Evolutionary conservation across 30 jellyfish, hydroid and myxozoan genomes (phyloP).

Genomic region (Chironex yamaguchii): DNA sequence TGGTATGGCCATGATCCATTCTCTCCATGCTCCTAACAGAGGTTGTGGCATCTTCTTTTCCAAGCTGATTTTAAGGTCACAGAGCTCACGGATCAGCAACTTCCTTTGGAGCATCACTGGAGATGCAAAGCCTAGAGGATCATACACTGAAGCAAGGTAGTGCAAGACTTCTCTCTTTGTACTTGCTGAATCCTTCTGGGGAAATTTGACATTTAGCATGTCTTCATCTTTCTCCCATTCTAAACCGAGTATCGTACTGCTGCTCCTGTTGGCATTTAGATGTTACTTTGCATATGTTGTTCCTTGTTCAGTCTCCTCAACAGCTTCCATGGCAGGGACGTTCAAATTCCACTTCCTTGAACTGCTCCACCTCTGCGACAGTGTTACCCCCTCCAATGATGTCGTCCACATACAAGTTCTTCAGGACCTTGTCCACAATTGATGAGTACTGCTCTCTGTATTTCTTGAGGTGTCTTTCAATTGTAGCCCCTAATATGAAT

Average conservation of each 20-base stretch:
- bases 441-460: constrained; percentile 31
- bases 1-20: too few relatives aligned
- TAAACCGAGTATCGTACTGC: constrained; percentile 30
- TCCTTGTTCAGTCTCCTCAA: neutral
- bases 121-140: too few relatives aligned
- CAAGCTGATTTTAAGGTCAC: too few relatives aligned
- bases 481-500: constrained; percentile 62
- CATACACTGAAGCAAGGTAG: too few relatives aligned
- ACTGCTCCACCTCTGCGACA: constrained; percentile 3
- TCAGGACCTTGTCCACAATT: constrained; percentile 35
- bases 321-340: constrained; percentile 13
- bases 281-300: constrained; percentile 14
- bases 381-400: constrained; percentile 39
- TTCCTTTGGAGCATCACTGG: too few relatives aligned
- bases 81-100: too few relatives aligned
- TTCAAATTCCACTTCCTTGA: constrained; percentile 73
- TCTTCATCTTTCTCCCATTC: too few relatives aligned
- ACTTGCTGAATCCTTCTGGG: too few relatives aligned
- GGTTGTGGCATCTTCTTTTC: too few relatives aligned
- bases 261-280: neutral
- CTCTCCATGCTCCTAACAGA: too few relatives aligned
- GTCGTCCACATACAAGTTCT: constrained; percentile 69
- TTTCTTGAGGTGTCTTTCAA: constrained; percentile 45
- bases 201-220: too few relatives aligned
- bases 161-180: too few relatives aligned